Conservation (phyloP, 2,888 invertebrate species). For the Harmothoe impar region DNA sequence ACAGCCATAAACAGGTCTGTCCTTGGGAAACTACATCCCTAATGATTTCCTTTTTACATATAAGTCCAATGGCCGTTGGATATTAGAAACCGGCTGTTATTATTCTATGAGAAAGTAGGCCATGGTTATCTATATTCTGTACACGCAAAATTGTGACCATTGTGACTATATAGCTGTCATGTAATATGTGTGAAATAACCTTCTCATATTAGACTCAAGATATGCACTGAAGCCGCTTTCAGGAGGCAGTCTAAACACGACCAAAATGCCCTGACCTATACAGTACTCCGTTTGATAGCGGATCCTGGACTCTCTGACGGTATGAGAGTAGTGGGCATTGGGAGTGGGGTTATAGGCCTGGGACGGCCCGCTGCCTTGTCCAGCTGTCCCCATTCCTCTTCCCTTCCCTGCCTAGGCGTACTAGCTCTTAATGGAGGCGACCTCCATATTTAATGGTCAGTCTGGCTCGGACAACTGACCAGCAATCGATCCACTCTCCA, state of each 20-base stretch:
- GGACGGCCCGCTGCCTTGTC: not conserved
- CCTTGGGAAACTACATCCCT: not conserved
- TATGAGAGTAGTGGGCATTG: not conserved
- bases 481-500: slow-evolving; percentile 47
- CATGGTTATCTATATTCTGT: not conserved
- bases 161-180: no score
- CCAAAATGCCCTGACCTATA: not conserved
- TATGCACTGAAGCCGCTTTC: no score
- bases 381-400: slow-evolving; percentile 18
- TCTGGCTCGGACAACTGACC: slow-evolving; percentile 60
- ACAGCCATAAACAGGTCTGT: not conserved
- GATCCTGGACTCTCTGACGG: not conserved
- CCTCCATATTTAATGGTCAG: slow-evolving; percentile 63
- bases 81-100: not conserved
- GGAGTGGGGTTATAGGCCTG: slow-evolving; percentile 23
- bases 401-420: not conserved
- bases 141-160: not conserved
- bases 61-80: not conserved
- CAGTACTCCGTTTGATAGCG: slow-evolving; percentile 8
- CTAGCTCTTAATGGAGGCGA: slow-evolving; percentile 28
- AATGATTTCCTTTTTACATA: slow-evolving; percentile 15
- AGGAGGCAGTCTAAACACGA: no score
- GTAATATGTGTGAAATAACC: no score
- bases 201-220: no score
- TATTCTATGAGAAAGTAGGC: not conserved